A percentile compares a stretch with the other conserved stretches of the same genome.
Conservation (phyloP, 1,140 invertebrate genomes). For the Zaprionus ghesquierei region DNA sequence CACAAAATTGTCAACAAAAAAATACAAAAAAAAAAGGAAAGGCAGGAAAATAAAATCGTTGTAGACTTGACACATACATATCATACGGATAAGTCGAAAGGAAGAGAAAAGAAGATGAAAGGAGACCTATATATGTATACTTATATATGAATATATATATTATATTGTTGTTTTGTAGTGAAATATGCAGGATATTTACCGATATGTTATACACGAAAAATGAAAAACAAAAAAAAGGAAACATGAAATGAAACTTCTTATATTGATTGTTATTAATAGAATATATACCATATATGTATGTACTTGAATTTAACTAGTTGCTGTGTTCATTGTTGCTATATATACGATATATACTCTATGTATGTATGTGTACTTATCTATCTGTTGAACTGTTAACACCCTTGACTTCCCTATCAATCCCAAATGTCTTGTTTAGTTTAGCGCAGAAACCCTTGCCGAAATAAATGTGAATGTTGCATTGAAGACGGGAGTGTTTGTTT, state of each 20-base stretch:
- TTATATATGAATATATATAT: conserved; percentile 44
- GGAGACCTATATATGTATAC: conserved; percentile 20
- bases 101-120: conserved; percentile 8
- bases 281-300: conserved; percentile 8
- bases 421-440: conserved; percentile 52
- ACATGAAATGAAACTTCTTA: conserved; percentile 12
- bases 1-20: not conserved
- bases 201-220: conserved; percentile 52
- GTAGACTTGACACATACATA: conserved; percentile 79
- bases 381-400: conserved; percentile 60
- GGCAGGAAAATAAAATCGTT: not conserved
- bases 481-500: conserved; percentile 5
- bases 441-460: conserved; percentile 43
- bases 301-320: conserved; percentile 64
- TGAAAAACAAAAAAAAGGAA: too few species aligned
- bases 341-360: conserved; percentile 41
- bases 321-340: conserved; percentile 79
- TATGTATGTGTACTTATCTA: conserved; percentile 23
- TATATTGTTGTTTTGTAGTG: conserved; percentile 57
- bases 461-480: conserved; percentile 67
- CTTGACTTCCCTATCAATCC: conserved; percentile 24
- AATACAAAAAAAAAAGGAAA: not conserved
- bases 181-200: conserved; percentile 21
- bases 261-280: conserved; percentile 8
- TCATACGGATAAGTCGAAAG: conserved; percentile 34